Base-by-base conservation (phyloP, 2,888 invertebrate genomes). In the Sylvicola cinctus region DNA sequence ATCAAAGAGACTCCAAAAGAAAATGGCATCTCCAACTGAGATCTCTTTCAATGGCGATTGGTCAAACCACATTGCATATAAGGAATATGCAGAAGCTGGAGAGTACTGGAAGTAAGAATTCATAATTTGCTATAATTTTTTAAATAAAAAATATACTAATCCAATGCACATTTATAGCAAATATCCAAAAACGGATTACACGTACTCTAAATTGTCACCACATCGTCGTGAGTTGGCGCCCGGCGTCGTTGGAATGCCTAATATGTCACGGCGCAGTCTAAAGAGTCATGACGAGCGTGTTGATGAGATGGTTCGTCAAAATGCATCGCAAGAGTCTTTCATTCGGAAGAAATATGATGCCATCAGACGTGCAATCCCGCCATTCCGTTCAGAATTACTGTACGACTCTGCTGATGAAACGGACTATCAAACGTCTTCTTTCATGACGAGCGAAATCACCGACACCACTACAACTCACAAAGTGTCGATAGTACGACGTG, bases 161-260 rank as follows among this genome's bases (percentile, higher is more conserved):
- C 14, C 13, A 43, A 41, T 36, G 20, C 42, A 41, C 36, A 34
- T 33, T 59, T 61, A 12, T 65, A 87, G 87, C 55, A 74, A 74
- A 56, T 81, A 76, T 52, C 85, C 84, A 4, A 88, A 88, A 61
- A 88, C 87, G 39, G 87, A 87, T 58, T 87, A 84, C 61, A 85
- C 85, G 7, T 88, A 88, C 55, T 83, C 85, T 2, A 70, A 67
- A 41, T 61, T 75, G 44, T 85, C 84, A n/a, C 73, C 73, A 43
- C 79, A 78, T 61, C 72, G 83, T 34, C 74, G 77, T 44, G 78
- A 78, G 52, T 60, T 81, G 36, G 76, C 75, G 0, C 79, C 79
- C 1, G 83, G 83, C 2, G 68, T 81, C 36, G 65, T 83, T 41
- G 76, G 77, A 16, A 80, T 83, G 68, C 85, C 85, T 3, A 87